A percentile compares a stretch with the other conserved stretches of the same genome.
Conservation (phyloP, 1,140 invertebrate species). For the Dendrolimus punctatus region DNA sequence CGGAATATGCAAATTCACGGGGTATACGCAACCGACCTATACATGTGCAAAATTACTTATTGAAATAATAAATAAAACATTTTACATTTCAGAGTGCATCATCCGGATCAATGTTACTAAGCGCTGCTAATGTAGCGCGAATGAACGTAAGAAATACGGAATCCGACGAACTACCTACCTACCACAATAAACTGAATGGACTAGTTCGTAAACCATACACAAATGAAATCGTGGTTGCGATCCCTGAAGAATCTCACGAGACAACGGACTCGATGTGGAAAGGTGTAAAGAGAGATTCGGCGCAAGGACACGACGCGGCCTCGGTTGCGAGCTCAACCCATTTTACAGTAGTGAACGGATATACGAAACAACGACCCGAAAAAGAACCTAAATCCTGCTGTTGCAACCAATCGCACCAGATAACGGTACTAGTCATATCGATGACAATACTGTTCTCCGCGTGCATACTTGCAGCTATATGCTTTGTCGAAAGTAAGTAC, state of each 20-base stretch:
- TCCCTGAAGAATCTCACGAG: constrained; percentile 51
- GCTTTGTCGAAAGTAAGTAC: constrained; percentile 78
- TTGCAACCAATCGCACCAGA: constrained; percentile 82
- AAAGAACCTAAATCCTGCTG: constrained; percentile 74
- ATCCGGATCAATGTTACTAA: constrained; percentile 83
- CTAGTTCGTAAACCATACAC: constrained; percentile 30
- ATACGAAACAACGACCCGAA: constrained; percentile 74
- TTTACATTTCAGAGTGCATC: constrained; percentile 78
- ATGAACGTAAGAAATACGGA: constrained; percentile 69
- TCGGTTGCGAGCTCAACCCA: constrained; percentile 89
- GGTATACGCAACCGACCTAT: too few species aligned
- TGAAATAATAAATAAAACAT: too few species aligned
- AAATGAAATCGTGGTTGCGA: constrained; percentile 42
- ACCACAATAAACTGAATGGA: constrained; percentile 31
- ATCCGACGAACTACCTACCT: constrained; percentile 40
- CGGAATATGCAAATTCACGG: too few species aligned
- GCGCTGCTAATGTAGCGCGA: constrained; percentile 82
- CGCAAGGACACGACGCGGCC: constrained; percentile 73
- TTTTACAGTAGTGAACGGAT: constrained; percentile 87
- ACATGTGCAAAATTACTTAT: too few species aligned
- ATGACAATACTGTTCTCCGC: constrained; percentile 85
- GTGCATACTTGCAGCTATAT: constrained; percentile 82
- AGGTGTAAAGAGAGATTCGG: constrained; percentile 58
- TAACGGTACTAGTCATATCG: constrained; percentile 83
- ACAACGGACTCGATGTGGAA: constrained; percentile 55